phyloP scores from a whole-genome alignment of 1,140 invertebrate species.

The Drosophila parabipectinata region DNA sequence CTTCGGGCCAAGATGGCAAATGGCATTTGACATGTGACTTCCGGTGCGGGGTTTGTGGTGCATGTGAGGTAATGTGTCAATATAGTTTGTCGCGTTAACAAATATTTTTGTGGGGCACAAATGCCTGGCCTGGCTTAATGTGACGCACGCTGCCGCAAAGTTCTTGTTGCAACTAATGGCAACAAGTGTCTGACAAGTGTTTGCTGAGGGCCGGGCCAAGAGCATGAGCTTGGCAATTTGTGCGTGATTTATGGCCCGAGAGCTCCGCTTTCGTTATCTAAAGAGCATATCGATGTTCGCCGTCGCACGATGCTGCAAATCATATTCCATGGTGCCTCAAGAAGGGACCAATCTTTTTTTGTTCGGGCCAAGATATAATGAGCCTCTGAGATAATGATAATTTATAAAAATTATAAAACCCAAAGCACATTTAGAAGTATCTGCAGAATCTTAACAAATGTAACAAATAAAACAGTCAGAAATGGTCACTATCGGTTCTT shows the following conservation, averaged over 20 bases:
- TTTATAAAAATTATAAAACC: neutral
- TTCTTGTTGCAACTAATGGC: conserved; percentile 51
- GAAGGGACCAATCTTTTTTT: neutral
- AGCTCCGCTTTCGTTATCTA: conserved; percentile 54
- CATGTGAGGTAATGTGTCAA: conserved; percentile 30
- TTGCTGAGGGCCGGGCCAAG: conserved; percentile 5
- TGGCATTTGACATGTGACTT: conserved; percentile 56
- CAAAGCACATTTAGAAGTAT: neutral
- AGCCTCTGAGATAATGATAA: conserved; percentile 1
- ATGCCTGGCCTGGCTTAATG: conserved; percentile 21
- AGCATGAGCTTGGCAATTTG: conserved; percentile 46
- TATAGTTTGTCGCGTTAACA: conserved; percentile 15
- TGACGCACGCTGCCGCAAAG: conserved; percentile 14
- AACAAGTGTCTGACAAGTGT: conserved; percentile 64
- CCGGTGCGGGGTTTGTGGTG: conserved; percentile 49
- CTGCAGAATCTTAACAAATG: neutral
- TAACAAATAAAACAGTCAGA: no score
- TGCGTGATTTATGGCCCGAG: conserved; percentile 61
- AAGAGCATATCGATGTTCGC: conserved; percentile 75
- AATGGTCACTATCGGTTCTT: neutral
- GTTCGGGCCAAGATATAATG: neutral
- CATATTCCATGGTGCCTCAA: conserved; percentile 25
- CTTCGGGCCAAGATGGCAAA: conserved; percentile 49
- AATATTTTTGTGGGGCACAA: conserved; percentile 29
- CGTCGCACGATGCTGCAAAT: conserved; percentile 51